Evolutionary conservation across 2,888 invertebrate genomes (phyloP).

Genomic region (Drosophila anomelani): DNA sequence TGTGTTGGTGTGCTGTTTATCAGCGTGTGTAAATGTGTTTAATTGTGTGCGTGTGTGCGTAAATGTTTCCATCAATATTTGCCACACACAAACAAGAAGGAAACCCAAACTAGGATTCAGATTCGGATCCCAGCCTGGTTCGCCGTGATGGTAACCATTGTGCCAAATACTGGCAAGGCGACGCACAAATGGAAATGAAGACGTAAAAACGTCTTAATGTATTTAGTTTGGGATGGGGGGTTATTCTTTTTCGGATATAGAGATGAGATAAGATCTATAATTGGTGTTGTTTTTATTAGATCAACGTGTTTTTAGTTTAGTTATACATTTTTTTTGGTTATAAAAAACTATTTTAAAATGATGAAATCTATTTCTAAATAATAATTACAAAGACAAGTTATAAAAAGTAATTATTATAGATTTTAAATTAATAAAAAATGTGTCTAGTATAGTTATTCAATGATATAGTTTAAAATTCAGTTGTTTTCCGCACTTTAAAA

Average conservation of each 20-base stretch:
- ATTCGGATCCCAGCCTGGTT: slow-evolving; percentile 4
- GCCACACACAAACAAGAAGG: slow-evolving; percentile 63
- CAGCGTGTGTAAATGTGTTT: slow-evolving; percentile 74
- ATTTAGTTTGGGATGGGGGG: slow-evolving; percentile 28
- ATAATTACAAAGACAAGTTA: accelerated
- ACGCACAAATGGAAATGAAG: slow-evolving; percentile 18
- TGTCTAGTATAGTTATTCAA: no score
- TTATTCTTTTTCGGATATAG: slow-evolving; percentile 4
- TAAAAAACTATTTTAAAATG: no score
- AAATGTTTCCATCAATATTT: slow-evolving; percentile 80
- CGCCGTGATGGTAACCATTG: slow-evolving; percentile 42
- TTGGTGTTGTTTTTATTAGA: not conserved
- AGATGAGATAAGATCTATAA: slow-evolving; percentile 8
- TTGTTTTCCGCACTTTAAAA: not conserved
- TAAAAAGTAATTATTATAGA: no score
- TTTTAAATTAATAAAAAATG: not conserved
- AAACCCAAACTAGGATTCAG: slow-evolving; percentile 18
- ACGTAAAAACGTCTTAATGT: slow-evolving; percentile 64
- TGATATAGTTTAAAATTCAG: no score
- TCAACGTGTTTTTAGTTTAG: not conserved
- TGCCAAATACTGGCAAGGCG: slow-evolving; percentile 11
- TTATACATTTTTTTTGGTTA: no score
- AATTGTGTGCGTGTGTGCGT: slow-evolving; percentile 77
- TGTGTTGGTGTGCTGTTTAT: slow-evolving; percentile 39
- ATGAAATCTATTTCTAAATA: no score